Conservation (phyloP, 1,140 invertebrate species). For the Drosophila mauritiana region DNA sequence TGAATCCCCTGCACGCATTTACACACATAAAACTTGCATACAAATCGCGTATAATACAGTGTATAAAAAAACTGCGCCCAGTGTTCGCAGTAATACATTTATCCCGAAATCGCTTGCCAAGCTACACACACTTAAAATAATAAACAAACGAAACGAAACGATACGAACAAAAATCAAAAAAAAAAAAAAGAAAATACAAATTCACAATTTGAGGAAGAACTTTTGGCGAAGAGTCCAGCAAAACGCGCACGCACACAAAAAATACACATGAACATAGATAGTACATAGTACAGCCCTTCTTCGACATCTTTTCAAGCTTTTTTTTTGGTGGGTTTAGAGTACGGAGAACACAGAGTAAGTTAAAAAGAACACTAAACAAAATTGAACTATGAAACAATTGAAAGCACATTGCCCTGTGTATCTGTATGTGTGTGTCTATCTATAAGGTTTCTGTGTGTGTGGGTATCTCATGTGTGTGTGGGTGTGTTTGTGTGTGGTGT, state of each 20-base stretch:
- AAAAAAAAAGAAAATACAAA: neutral
- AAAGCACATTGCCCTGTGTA: slow-evolving; percentile 64
- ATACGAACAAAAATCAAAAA: neutral
- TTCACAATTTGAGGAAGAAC: slow-evolving; percentile 20
- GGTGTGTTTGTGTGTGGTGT: neutral
- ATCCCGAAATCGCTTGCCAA: slow-evolving; percentile 34
- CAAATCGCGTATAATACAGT: slow-evolving; percentile 56
- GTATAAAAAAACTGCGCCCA: slow-evolving; percentile 34
- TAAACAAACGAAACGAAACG: slow-evolving; percentile 19
- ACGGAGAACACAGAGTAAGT: slow-evolving; percentile 21
- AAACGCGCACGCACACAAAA: slow-evolving; percentile 22
- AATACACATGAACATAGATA: slow-evolving; percentile 23
- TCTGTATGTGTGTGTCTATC: slow-evolving; percentile 6
- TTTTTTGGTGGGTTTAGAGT: slow-evolving; percentile 1
- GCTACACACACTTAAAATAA: slow-evolving; percentile 44
- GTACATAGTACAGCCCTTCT: slow-evolving; percentile 25
- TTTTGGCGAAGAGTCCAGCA: slow-evolving; percentile 25
- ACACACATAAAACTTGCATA: slow-evolving; percentile 49
- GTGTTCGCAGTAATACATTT: slow-evolving; percentile 31
- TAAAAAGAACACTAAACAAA: slow-evolving; percentile 53
- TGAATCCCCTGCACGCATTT: slow-evolving; percentile 9
- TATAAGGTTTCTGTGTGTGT: neutral
- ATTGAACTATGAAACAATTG: slow-evolving; percentile 66
- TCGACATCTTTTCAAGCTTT: slow-evolving; percentile 5
- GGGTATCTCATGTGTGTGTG: slow-evolving; percentile 3